Evolutionary conservation across 2,888 invertebrate species (phyloP).

Genomic region (Hyalella azteca): DNA sequence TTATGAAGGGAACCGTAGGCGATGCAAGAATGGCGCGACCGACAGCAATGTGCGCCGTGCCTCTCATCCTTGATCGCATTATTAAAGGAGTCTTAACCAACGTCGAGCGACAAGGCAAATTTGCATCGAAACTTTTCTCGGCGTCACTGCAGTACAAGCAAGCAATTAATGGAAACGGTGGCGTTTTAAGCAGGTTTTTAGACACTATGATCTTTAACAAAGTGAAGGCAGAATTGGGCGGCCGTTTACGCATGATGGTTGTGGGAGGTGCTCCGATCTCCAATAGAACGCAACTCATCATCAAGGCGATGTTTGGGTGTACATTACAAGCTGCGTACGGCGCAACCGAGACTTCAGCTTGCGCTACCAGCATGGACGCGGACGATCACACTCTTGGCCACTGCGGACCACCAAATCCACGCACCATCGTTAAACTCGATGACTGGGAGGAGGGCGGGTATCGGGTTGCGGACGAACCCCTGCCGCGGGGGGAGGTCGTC

Average conservation of each 20-base stretch:
- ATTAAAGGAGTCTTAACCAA: constrained; percentile 97
- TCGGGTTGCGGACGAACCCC: constrained; percentile 73
- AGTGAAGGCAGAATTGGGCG: constrained; percentile 81
- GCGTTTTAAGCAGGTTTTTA: constrained; percentile 64
- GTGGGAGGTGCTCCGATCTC: constrained; percentile 95
- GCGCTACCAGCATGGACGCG: constrained; percentile 69
- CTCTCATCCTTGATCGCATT: constrained; percentile 94
- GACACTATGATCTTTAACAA: constrained; percentile 68
- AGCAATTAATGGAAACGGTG: constrained; percentile 40
- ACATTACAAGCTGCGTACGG: constrained; percentile 94
- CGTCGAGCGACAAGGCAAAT: constrained; percentile 79
- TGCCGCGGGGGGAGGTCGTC: constrained; percentile 58
- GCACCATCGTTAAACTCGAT: constrained; percentile 81
- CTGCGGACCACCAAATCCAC: constrained; percentile 86
- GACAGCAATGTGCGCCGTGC: constrained; percentile 94
- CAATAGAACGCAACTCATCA: constrained; percentile 93
- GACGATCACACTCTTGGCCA: constrained; percentile 78
- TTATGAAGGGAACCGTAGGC: constrained; percentile 91
- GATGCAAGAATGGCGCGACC: constrained; percentile 91
- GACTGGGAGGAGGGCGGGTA: constrained; percentile 96
- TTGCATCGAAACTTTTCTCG: constrained; percentile 84
- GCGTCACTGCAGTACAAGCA: constrained; percentile 54
- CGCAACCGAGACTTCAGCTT: constrained; percentile 94
- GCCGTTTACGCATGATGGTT: constrained; percentile 84
- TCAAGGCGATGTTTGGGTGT: constrained; percentile 87